phyloP scores from a whole-genome alignment of 2,113 vertebrate species.

The Scortum barcoo region DNA sequence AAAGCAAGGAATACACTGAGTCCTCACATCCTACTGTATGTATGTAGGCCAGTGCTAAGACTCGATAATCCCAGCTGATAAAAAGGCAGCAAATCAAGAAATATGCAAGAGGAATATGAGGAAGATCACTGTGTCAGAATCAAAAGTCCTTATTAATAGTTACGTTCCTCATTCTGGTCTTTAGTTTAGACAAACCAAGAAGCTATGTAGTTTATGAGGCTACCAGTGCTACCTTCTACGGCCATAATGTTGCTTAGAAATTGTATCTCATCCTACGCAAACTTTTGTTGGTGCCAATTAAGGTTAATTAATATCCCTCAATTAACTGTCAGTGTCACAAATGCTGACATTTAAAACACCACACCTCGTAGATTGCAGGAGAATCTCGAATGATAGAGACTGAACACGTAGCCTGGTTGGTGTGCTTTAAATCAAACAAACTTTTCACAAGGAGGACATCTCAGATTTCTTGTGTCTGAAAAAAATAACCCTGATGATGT shows the following conservation, averaged over 20 bases:
- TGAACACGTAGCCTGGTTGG: no score
- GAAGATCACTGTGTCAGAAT: no score
- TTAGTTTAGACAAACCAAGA: neutral
- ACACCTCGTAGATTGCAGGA: no score
- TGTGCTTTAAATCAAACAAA: no score
- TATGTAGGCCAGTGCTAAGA: neutral
- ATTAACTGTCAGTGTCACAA: no score
- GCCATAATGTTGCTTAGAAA: neutral
- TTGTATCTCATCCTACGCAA: neutral
- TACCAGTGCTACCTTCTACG: neutral
- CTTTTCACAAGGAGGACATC: no score
- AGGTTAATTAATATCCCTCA: neutral
- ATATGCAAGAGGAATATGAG: neutral
- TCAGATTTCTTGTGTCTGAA: no score
- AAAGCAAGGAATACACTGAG: neutral
- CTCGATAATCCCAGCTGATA: neutral
- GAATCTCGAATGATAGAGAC: no score
- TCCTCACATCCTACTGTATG: neutral
- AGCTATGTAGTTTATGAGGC: neutral
- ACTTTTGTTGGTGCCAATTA: neutral
- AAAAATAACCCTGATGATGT: no score
- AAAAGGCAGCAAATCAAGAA: neutral
- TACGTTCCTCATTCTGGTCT: neutral
- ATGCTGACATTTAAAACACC: neutral
- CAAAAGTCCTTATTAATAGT: neutral